Percentiles rank a stretch among this genome's conserved stretches.
Conservation (phyloP, 1,140 invertebrate genomes). For the Drosophila auraria region DNA sequence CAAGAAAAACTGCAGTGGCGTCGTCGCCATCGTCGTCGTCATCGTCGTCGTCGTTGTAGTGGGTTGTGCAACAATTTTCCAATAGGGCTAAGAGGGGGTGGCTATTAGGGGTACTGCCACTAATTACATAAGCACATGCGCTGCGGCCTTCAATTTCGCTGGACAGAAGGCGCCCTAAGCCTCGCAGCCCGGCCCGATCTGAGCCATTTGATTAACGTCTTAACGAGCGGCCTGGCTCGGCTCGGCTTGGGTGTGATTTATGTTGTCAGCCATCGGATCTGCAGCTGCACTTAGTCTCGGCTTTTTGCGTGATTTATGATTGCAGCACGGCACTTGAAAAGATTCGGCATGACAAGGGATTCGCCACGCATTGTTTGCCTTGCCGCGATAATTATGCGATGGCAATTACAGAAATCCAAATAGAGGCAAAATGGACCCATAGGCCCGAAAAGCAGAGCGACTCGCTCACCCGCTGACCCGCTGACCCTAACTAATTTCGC, state of each 20-base stretch:
- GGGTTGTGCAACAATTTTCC: conserved; percentile 62
- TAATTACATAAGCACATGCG: conserved; percentile 77
- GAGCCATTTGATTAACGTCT: conserved; percentile 80
- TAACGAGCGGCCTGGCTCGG: conserved; percentile 55
- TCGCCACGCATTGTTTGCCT: conserved; percentile 70
- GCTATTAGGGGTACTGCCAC: conserved; percentile 43
- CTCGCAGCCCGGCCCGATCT: conserved; percentile 26
- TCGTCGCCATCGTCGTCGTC: not conserved
- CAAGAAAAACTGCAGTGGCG: conserved; percentile 35
- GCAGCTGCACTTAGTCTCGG: conserved; percentile 52
- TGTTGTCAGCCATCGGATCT: conserved; percentile 58
- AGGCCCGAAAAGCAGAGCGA: conserved; percentile 44
- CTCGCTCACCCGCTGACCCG: conserved; percentile 30
- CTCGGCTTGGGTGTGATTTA: conserved; percentile 71
- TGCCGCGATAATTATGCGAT: conserved; percentile 53
- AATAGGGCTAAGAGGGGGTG: conserved; percentile 20
- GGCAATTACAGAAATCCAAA: conserved; percentile 27
- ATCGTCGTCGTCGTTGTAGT: not conserved
- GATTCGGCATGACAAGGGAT: conserved; percentile 74
- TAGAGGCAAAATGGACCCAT: conserved; percentile 15
- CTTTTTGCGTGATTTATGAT: conserved; percentile 77
- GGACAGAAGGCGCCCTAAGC: conserved; percentile 54
- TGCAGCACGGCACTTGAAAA: conserved; percentile 60
- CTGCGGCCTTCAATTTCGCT: conserved; percentile 68
- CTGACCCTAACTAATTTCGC: conserved; percentile 58